Conservation (phyloP, 2,797 vertebrate genomes). For the Gastrophryne carolinensis region DNA sequence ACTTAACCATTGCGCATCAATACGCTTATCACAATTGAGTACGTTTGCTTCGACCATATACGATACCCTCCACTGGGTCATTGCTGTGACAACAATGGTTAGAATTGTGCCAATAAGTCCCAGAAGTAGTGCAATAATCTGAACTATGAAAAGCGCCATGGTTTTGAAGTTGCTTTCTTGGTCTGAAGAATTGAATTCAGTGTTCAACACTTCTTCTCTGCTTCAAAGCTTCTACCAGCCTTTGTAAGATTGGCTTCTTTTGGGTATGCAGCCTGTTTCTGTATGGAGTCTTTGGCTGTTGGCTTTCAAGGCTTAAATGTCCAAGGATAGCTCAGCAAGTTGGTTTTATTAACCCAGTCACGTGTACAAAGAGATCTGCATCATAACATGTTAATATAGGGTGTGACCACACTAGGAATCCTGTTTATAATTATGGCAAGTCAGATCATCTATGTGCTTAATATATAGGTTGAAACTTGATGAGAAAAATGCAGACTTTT, state of each 20-base stretch:
- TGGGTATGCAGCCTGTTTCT: not conserved
- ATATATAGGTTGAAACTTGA: slow-evolving; percentile 21
- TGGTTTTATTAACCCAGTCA: slow-evolving; percentile 45
- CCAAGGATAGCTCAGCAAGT: not conserved
- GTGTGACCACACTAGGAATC: slow-evolving; percentile 36
- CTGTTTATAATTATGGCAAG: slow-evolving; percentile 11
- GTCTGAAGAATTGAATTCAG: not conserved
- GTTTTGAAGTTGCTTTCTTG: not conserved
- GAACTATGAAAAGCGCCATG: slow-evolving; percentile 71
- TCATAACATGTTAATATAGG: slow-evolving; percentile 33
- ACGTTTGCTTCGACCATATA: slow-evolving; percentile 83
- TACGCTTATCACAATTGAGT: slow-evolving; percentile 39
- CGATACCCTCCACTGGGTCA: slow-evolving; percentile 94
- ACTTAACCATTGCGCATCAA: slow-evolving; percentile 86
- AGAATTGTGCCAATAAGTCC: slow-evolving; percentile 79
- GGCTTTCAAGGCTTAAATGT: not conserved
- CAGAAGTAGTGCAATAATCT: slow-evolving; percentile 75
- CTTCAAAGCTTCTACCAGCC: not conserved
- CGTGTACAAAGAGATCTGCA: slow-evolving; percentile 26
- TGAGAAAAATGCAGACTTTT: slow-evolving; percentile 2
- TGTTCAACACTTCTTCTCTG: not conserved
- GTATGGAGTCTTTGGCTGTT: not conserved
- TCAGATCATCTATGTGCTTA: not conserved
- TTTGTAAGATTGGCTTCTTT: not conserved
- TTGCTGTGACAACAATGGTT: slow-evolving; percentile 77